Base-by-base conservation (phyloP, 2,797 vertebrate genomes). In the Micropoecilia bifurca region DNA sequence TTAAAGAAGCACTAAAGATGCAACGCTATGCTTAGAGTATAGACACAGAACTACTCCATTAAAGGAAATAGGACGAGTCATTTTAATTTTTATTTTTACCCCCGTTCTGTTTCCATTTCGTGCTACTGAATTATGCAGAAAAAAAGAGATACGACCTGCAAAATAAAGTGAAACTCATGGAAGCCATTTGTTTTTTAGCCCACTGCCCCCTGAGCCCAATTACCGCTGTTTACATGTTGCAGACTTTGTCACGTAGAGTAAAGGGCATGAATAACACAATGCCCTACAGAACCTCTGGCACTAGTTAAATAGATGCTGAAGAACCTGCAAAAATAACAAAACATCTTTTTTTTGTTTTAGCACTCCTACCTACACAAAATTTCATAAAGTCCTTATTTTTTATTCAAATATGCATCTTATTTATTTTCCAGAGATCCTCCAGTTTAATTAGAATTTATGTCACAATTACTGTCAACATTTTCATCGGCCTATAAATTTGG, bases 181-280 rank as follows among this genome's bases (percentile, higher is more conserved):
- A 80, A 74, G 75, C 50, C 50, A 68, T 76, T 88, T 88, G 72
- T 89, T 78, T 69, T 59, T 61, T 43, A 30, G 28, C 76, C 80
- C 77, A 33, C 66, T 78, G 78, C 84, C 93, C 87, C 93, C 36
- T 88, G 93, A 91, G 94, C 71, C 92, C 90, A 95, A 94, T 95
- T 93, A 94, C 80, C 63, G 76, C 80, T 91, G 92, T 95, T 94
- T 92, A 91, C 91, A 80, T 82, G 71, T 88, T 80, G 47, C 76
- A 81, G 78, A 86, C 85, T 85, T 69, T 77, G 85, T 91, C 88
- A 81, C 83, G 73, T 75, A 81, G 77, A 85, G 74, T 79, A 88
- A 88, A 89, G 68, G 77, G 78, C 82, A 82, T 36, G 79, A 83
- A 73, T 50, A 85, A 84, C 80, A 72, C 74, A 46, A 59, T 30